phyloP scores from a whole-genome alignment of 2,797 vertebrate genomes.

The Cercopithecus mitis region DNA sequence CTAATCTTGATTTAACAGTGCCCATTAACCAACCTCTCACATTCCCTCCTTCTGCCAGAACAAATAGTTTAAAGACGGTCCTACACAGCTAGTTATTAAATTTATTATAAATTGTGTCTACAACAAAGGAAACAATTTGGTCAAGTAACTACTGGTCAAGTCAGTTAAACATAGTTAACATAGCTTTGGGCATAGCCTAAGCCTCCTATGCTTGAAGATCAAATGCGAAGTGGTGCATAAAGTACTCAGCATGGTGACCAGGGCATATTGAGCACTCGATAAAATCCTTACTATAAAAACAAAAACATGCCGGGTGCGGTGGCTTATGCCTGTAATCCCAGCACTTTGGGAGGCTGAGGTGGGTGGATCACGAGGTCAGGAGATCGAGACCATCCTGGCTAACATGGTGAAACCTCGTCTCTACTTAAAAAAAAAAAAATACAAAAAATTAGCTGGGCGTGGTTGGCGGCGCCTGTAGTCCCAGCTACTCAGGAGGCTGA shows the following conservation, averaged over 20 bases:
- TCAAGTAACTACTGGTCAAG: not conserved
- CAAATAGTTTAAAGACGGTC: not conserved
- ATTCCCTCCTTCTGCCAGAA: not conserved
- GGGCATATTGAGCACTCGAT: not conserved
- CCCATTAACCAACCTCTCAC: not conserved
- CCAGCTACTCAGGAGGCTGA: too few species aligned
- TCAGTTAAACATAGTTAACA: not conserved
- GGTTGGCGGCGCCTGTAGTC: too few species aligned
- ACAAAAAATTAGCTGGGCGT: too few species aligned
- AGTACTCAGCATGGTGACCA: not conserved
- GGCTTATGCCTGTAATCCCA: too few species aligned
- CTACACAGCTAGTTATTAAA: not conserved
- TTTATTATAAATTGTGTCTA: constrained; percentile 2
- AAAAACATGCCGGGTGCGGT: not conserved
- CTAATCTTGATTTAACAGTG: too few species aligned
- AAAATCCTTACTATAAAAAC: not conserved
- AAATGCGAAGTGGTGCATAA: not conserved
- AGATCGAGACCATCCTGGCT: too few species aligned
- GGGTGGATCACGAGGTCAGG: too few species aligned
- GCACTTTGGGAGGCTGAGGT: too few species aligned
- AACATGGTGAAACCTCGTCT: too few species aligned
- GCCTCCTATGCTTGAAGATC: not conserved
- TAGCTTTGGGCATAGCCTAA: not conserved
- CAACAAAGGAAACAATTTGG: not conserved
- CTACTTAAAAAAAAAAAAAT: too few species aligned